phyloP scores from a whole-genome alignment of 2,888 invertebrate species.

The Andricus curvator region DNA sequence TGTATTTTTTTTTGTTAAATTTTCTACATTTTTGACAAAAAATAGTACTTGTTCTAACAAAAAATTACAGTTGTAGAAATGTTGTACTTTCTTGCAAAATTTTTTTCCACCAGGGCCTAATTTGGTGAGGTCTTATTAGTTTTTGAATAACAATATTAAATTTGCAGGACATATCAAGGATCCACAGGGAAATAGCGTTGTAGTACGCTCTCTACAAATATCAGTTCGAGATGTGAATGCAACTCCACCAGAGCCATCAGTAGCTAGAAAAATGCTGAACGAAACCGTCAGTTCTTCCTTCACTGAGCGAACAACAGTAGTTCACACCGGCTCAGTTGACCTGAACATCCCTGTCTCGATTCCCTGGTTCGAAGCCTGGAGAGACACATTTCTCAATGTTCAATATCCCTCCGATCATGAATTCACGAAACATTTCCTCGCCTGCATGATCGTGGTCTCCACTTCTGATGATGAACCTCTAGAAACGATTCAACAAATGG shows the following conservation, averaged over 20 bases:
- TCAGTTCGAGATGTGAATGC: conserved; percentile 90
- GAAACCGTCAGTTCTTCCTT: conserved; percentile 86
- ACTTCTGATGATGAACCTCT: conserved; percentile 88
- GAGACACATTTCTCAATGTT: conserved; percentile 93
- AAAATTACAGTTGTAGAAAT: no score
- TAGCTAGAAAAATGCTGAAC: conserved; percentile 91
- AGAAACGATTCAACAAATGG: conserved; percentile 89
- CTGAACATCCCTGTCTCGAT: conserved; percentile 88
- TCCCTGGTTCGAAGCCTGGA: conserved; percentile 98
- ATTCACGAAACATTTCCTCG: conserved; percentile 93
- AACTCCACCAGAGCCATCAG: conserved; percentile 88
- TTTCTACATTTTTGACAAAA: no score
- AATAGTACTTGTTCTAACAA: no score
- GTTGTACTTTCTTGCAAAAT: no score
- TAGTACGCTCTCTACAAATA: conserved; percentile 88
- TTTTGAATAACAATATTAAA: background rate
- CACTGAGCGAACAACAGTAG: conserved; percentile 80
- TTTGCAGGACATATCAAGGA: conserved; percentile 90
- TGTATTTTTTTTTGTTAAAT: no score
- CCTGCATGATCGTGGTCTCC: conserved; percentile 88
- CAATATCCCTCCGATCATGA: conserved; percentile 97
- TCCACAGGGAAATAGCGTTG: conserved; percentile 86
- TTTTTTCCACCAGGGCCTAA: no score
- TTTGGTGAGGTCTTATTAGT: background rate
- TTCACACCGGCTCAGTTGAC: conserved; percentile 81